Conservation (phyloP, 2,797 vertebrate genomes). For the Remorina albescens region DNA sequence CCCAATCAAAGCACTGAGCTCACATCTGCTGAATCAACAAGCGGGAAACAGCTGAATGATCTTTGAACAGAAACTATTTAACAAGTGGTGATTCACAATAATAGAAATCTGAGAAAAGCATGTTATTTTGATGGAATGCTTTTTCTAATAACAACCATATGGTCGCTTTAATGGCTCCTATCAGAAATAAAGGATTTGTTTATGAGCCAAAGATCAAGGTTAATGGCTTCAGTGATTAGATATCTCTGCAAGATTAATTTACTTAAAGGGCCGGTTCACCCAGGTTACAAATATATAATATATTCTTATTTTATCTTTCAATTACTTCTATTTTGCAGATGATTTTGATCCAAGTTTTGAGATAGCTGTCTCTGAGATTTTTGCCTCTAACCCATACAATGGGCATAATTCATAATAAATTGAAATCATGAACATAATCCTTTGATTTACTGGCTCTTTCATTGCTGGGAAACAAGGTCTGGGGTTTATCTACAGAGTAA, state of each 20-base stretch:
- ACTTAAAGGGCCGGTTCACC: neutral
- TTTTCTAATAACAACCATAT: constrained; percentile 55
- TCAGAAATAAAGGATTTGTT: constrained; percentile 32
- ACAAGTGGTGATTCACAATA: constrained; percentile 58
- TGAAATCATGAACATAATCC: too few species aligned
- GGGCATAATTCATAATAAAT: neutral
- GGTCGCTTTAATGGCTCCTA: constrained; percentile 33
- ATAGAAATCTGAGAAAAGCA: constrained; percentile 44
- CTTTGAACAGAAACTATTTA: constrained; percentile 46
- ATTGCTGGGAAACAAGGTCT: neutral
- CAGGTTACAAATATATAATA: neutral
- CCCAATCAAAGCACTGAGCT: constrained; percentile 34
- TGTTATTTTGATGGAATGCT: constrained; percentile 44
- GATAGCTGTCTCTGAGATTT: neutral
- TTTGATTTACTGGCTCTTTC: neutral
- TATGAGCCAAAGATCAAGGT: constrained; percentile 32
- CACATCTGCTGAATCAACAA: constrained; percentile 41
- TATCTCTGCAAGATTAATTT: neutral
- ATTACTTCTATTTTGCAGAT: neutral
- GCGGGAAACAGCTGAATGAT: constrained; percentile 48
- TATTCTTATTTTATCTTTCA: neutral
- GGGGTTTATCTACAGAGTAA: neutral
- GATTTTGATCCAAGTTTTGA: neutral
- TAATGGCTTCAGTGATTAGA: constrained; percentile 53
- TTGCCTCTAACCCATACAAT: neutral